Percentiles rank a stretch among this genome's conserved stretches.
Evolutionary conservation across 2,888 invertebrate genomes (phyloP).

Genomic region (Nasonovia ribisnigri): DNA sequence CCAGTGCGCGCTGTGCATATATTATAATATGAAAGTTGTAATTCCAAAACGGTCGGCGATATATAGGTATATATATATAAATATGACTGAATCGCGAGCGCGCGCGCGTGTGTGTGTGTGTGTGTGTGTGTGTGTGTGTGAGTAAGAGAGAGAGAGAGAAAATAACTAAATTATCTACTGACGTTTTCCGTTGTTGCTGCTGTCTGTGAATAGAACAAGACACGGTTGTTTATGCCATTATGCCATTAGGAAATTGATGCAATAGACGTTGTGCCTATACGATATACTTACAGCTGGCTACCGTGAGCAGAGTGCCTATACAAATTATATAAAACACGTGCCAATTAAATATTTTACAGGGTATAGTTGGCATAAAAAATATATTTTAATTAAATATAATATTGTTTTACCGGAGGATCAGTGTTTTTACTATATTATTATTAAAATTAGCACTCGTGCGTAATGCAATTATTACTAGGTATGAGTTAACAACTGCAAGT

Average conservation of each 20-base stretch:
- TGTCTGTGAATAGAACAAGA: background rate
- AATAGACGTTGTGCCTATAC: background rate
- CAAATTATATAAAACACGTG: background rate
- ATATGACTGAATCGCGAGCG: background rate
- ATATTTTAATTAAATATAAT: background rate
- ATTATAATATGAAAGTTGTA: background rate
- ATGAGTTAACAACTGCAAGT: background rate
- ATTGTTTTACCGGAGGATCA: background rate
- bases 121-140: no score
- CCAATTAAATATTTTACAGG: background rate
- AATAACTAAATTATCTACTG: background rate
- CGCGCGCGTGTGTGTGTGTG: background rate
- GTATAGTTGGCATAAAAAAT: background rate
- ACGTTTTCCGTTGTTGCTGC: background rate
- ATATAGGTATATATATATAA: background rate
- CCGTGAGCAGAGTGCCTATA: background rate
- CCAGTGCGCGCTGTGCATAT: background rate
- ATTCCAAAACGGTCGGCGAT: background rate
- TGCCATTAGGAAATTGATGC: background rate
- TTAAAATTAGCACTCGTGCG: background rate
- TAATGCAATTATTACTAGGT: background rate
- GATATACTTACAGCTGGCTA: background rate
- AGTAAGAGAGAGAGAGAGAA: background rate
- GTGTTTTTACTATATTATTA: background rate
- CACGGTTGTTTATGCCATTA: background rate